Conservation (phyloP, 2,113 vertebrate species). For the Himantopus leucocephalus region DNA sequence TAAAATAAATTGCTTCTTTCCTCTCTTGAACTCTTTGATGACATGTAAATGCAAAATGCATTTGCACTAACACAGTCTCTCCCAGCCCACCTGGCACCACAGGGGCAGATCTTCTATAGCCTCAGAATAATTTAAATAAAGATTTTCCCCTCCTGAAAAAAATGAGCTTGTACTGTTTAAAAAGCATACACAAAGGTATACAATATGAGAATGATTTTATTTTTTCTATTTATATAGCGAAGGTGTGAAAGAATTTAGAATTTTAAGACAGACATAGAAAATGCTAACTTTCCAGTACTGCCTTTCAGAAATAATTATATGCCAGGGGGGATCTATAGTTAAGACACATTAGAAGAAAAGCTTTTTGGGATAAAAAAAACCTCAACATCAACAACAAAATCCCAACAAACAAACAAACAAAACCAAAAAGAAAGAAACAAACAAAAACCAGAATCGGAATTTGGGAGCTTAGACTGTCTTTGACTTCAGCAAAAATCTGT, state of each 20-base stretch:
- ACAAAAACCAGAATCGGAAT: neutral
- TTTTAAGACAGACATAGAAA: neutral
- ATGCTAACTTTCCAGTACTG: neutral
- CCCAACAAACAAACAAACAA: neutral
- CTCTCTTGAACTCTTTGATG: constrained; percentile 23
- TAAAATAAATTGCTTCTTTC: constrained; percentile 47
- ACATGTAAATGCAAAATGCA: constrained; percentile 29
- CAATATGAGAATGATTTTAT: neutral
- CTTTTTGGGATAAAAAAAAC: neutral
- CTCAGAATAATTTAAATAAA: constrained; percentile 7
- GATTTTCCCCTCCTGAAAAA: neutral
- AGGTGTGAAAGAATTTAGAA: neutral
- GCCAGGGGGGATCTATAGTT: neutral
- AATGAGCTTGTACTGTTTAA: neutral
- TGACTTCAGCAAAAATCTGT: neutral
- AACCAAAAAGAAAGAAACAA: neutral
- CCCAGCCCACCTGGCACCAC: neutral
- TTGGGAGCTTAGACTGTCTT: neutral
- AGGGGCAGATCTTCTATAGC: neutral
- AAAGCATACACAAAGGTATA: neutral
- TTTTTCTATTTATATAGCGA: neutral
- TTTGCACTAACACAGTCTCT: neutral
- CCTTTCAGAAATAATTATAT: neutral
- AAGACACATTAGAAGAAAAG: neutral
- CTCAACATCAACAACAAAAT: no score